Evolutionary conservation across 2,888 invertebrate genomes (phyloP).

Genomic region (Drepanosiphum platanoidis): DNA sequence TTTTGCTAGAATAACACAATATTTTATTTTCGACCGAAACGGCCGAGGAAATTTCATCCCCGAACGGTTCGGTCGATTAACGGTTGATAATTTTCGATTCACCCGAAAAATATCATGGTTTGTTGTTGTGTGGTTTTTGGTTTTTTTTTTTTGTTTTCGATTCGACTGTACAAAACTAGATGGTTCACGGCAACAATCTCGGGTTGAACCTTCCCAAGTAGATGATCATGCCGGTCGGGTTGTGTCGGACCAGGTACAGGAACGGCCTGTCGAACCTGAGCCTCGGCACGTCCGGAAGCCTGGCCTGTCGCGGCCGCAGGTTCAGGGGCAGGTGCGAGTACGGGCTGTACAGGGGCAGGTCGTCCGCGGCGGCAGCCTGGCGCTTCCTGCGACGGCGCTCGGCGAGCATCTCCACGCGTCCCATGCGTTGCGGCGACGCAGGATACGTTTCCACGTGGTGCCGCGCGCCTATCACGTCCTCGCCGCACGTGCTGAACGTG

Average conservation of each 20-base stretch:
- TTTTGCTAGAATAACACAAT: no score
- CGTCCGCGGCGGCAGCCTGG: conserved; percentile 50
- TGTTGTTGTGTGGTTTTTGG: no score
- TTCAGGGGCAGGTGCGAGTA: conserved; percentile 73
- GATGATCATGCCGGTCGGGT: conserved; percentile 89
- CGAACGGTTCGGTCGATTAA: no score
- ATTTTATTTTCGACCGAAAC: no score
- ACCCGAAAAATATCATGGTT: no score
- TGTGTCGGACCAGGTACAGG: conserved; percentile 87
- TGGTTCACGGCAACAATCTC: conserved; percentile 76
- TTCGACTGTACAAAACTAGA: no score
- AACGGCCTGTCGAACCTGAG: conserved; percentile 88
- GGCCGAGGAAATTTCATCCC: no score
- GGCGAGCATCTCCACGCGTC: conserved; percentile 75
- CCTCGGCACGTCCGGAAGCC: conserved; percentile 73
- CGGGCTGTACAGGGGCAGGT: conserved; percentile 67
- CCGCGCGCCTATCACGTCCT: conserved; percentile 75
- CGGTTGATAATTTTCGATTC: no score
- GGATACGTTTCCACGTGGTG: conserved; percentile 87
- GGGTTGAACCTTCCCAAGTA: conserved; percentile 90
- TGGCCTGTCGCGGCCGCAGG: conserved; percentile 75
- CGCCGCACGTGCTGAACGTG: conserved; percentile 85
- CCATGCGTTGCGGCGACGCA: conserved; percentile 71
- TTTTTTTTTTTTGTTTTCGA: no score
- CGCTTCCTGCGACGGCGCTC: conserved; percentile 70